phyloP scores from a whole-genome alignment of 2,113 vertebrate species.

The Heteronetta atricapilla region DNA sequence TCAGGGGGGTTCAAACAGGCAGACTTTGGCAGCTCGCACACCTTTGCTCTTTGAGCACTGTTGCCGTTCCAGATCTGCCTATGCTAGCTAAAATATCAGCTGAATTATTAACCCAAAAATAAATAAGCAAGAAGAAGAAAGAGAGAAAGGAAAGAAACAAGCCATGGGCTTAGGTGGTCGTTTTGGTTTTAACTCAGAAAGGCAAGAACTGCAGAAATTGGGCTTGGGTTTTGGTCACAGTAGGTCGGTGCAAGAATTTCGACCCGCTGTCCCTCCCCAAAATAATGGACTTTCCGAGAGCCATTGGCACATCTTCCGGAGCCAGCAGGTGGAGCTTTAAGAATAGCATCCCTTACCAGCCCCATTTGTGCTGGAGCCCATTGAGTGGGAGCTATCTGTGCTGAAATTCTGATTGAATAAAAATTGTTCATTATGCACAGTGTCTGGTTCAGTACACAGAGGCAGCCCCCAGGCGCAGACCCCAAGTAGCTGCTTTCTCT shows the following conservation, averaged over 20 bases:
- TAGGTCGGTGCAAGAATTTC: neutral
- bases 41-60: neutral
- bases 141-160: neutral
- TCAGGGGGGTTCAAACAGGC: neutral
- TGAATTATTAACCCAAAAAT: neutral
- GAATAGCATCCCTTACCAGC: slow-evolving; percentile 68
- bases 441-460: slow-evolving; percentile 77
- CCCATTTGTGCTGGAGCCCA: slow-evolving; percentile 52
- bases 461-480: slow-evolving; percentile 78
- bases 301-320: slow-evolving; percentile 8
- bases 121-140: neutral
- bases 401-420: slow-evolving; percentile 77
- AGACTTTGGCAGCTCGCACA: neutral
- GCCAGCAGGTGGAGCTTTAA: slow-evolving; percentile 79
- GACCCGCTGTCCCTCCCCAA: neutral
- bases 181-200: neutral
- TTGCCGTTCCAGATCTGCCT: neutral
- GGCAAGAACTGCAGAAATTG: neutral
- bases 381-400: slow-evolving; percentile 69
- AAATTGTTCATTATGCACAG: slow-evolving; percentile 81
- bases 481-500: slow-evolving; percentile 75
- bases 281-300: neutral
- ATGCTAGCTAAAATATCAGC: neutral
- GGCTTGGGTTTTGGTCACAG: neutral
- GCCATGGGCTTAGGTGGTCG: neutral